phyloP scores from a whole-genome alignment of 2,113 vertebrate species.

The Cottus gobio region DNA sequence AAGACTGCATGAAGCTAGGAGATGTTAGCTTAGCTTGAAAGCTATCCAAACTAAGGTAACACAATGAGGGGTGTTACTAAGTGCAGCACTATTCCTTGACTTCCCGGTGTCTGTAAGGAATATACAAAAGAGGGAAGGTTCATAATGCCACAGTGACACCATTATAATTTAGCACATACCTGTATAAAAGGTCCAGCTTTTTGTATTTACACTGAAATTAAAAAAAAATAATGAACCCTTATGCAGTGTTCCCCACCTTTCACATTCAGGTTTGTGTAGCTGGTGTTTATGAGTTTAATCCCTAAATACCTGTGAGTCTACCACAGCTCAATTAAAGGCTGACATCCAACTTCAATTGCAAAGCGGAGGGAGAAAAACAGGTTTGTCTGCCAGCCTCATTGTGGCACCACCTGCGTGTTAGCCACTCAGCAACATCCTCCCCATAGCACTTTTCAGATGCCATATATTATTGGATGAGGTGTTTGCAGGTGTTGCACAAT shows the following conservation, averaged over 20 bases:
- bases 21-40: not conserved
- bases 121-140: too few species aligned
- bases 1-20: not conserved
- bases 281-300: not conserved
- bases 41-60: too few species aligned
- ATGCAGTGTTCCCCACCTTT: not conserved
- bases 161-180: too few species aligned
- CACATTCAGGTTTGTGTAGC: not conserved
- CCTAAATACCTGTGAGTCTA: not conserved
- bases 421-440: not conserved
- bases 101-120: too few species aligned
- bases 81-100: not conserved
- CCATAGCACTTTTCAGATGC: not conserved
- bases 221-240: not conserved
- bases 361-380: not conserved
- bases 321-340: not conserved
- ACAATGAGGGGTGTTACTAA: too few species aligned
- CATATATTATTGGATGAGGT: not conserved
- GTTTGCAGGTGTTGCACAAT: slow-evolving; percentile 5
- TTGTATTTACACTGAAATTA: too few species aligned
- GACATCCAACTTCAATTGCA: not conserved
- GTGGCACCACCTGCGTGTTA: not conserved
- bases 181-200: too few species aligned
- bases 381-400: not conserved
- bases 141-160: too few species aligned